phyloP scores from a whole-genome alignment of 2,797 vertebrate species.

The Sparus aurata region DNA sequence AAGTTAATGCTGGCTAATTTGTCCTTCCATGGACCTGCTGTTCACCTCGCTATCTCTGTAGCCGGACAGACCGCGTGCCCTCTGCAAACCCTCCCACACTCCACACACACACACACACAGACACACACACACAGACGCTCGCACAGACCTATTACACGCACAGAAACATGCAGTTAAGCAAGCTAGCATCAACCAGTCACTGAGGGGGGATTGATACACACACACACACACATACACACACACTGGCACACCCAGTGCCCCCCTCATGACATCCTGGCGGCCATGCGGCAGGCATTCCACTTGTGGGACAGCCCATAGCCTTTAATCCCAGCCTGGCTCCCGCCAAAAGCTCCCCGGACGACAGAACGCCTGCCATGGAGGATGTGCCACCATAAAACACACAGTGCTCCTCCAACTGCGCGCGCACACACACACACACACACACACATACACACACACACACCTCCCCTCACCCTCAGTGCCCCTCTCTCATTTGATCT shows the following conservation, averaged over 20 bases:
- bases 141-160: conserved; percentile 36
- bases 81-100: conserved; percentile 49
- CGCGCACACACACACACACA: conserved; percentile 26
- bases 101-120: conserved; percentile 33
- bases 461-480: conserved; percentile 44
- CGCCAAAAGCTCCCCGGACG: conserved; percentile 85
- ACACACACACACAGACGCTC: conserved; percentile 18
- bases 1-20: conserved; percentile 79
- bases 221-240: conserved; percentile 32
- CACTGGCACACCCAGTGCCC: conserved; percentile 31
- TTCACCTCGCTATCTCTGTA: conserved; percentile 73
- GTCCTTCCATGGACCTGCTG: conserved; percentile 77
- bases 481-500: conserved; percentile 36
- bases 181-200: conserved; percentile 37
- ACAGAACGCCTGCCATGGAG: conserved; percentile 81
- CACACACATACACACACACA: conserved; percentile 5
- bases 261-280: conserved; percentile 73
- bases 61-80: conserved; percentile 47
- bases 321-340: conserved; percentile 89
- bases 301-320: conserved; percentile 86
- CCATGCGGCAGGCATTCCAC: conserved; percentile 87
- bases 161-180: conserved; percentile 53
- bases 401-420: conserved; percentile 63
- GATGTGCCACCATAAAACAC: conserved; percentile 80
- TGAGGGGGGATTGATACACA: conserved; percentile 29